These are phyloP conservation scores for Phyllostomus hastatus DNA, from an alignment of 2,113 vertebrate genomes.

Conservation along the genomic window DNA sequence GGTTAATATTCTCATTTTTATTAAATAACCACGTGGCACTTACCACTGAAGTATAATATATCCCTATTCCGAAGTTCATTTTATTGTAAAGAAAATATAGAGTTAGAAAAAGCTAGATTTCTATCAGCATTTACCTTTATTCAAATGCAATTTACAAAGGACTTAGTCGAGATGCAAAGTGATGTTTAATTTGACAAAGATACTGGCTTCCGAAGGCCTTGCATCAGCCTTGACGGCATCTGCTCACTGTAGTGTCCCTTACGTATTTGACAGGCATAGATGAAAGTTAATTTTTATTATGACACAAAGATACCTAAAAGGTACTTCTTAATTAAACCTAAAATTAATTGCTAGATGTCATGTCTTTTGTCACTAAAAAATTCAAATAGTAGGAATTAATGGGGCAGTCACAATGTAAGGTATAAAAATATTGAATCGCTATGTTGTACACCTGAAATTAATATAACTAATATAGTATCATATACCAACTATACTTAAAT, in stretches of 20 bases:
- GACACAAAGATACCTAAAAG: neutral
- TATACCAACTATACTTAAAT: neutral
- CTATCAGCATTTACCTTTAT: neutral
- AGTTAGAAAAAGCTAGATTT: neutral
- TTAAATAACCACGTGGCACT: neutral
- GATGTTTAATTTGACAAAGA: slow-evolving; percentile 16
- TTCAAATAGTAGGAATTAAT: neutral
- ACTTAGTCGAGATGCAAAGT: neutral
- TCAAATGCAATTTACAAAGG: neutral
- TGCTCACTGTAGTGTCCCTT: neutral
- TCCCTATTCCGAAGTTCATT: neutral
- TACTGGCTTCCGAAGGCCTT: neutral
- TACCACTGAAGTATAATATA: neutral
- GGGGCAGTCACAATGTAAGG: neutral
- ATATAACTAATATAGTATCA: neutral
- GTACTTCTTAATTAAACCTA: neutral
- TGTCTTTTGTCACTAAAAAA: neutral
- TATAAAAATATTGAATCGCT: no score
- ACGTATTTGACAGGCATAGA: neutral
- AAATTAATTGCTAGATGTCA: neutral
- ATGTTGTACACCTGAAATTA: neutral
- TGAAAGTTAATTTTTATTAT: neutral
- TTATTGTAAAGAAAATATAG: neutral
- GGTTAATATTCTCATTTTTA: neutral
- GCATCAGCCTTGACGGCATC: neutral